Conservation (phyloP, 2,888 invertebrate genomes). For the Cistogaster globosa region DNA sequence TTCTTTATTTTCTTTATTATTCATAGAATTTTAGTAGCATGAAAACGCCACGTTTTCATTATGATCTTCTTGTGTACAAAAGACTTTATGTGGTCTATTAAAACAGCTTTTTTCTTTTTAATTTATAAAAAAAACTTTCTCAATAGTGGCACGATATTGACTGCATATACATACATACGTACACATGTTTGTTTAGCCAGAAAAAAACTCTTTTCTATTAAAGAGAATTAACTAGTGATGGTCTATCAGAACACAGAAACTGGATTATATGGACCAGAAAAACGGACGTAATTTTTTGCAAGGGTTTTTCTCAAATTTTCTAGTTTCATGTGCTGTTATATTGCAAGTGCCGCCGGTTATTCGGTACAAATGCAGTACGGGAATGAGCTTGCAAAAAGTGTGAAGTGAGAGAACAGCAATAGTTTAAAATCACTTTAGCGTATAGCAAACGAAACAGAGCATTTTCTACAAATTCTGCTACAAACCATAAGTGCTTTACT, state of each 20-base stretch:
- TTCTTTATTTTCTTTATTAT: slow-evolving; percentile 30
- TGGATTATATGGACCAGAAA: too few relatives aligned
- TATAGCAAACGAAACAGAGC: too few relatives aligned
- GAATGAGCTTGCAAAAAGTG: too few relatives aligned
- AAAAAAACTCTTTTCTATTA: slow-evolving; percentile 4
- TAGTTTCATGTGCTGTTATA: too few relatives aligned
- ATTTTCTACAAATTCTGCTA: too few relatives aligned
- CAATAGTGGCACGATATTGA: slow-evolving; percentile 40
- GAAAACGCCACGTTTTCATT: slow-evolving; percentile 67
- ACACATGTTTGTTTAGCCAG: neutral
- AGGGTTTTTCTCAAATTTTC: too few relatives aligned
- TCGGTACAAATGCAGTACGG: too few relatives aligned
- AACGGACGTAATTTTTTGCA: too few relatives aligned
- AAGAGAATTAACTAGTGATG: slow-evolving; percentile 13
- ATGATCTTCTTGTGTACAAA: slow-evolving; percentile 57
- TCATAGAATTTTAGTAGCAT: slow-evolving; percentile 37
- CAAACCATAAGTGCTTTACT: too few relatives aligned
- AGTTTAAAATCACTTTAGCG: too few relatives aligned
- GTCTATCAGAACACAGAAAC: neutral
- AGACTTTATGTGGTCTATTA: slow-evolving; percentile 68
- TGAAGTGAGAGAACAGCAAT: too few relatives aligned
- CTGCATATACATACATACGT: slow-evolving; percentile 1
- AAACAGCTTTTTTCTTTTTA: slow-evolving; percentile 31
- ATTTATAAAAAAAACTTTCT: slow-evolving; percentile 39
- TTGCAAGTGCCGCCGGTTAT: too few relatives aligned